These are phyloP conservation scores for Entomobrya multifasciata DNA, from an alignment of 2,888 invertebrate species.

Conservation along the genomic window DNA sequence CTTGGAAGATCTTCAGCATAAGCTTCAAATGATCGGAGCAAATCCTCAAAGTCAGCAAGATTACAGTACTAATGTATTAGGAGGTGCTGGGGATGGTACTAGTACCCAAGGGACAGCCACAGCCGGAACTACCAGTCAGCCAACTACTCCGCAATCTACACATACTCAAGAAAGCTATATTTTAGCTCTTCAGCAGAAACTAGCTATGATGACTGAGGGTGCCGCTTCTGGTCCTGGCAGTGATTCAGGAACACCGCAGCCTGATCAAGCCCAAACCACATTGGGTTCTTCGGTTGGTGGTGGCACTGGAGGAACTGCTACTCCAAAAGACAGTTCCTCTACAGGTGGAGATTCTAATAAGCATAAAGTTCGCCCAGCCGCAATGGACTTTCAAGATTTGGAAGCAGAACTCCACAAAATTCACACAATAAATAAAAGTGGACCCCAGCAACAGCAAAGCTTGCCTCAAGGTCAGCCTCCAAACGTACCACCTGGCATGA, in stretches of 20 bases:
- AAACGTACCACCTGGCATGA: slow-evolving; percentile 17
- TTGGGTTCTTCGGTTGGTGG: slow-evolving; percentile 62
- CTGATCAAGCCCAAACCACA: slow-evolving; percentile 58
- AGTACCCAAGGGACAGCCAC: slow-evolving; percentile 57
- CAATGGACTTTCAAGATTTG: slow-evolving; percentile 81
- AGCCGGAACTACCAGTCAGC: slow-evolving; percentile 83
- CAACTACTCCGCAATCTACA: slow-evolving; percentile 86
- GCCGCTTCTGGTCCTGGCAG: slow-evolving; percentile 65
- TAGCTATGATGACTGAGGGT: slow-evolving; percentile 81
- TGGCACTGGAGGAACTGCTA: slow-evolving; percentile 66
- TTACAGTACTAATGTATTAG: slow-evolving; percentile 81
- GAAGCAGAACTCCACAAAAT: slow-evolving; percentile 82
- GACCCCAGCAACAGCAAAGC: background rate
- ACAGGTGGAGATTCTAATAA: slow-evolving; percentile 31
- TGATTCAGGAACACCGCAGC: slow-evolving; percentile 69
- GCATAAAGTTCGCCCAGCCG: slow-evolving; percentile 79
- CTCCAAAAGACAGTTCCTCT: slow-evolving; percentile 62
- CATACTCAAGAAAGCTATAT: slow-evolving; percentile 87
- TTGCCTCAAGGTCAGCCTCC: background rate
- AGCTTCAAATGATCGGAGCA: slow-evolving; percentile 83
- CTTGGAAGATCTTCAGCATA: slow-evolving; percentile 84
- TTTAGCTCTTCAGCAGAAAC: slow-evolving; percentile 87
- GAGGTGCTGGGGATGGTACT: slow-evolving; percentile 37
- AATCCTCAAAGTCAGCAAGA: slow-evolving; percentile 80
- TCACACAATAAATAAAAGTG: slow-evolving; percentile 80